Percentiles rank a stretch among this genome's conserved stretches.
These are phyloP conservation scores for Todus mexicanus DNA, from an alignment of 2,797 vertebrate genomes.

Conservation along the genomic window DNA sequence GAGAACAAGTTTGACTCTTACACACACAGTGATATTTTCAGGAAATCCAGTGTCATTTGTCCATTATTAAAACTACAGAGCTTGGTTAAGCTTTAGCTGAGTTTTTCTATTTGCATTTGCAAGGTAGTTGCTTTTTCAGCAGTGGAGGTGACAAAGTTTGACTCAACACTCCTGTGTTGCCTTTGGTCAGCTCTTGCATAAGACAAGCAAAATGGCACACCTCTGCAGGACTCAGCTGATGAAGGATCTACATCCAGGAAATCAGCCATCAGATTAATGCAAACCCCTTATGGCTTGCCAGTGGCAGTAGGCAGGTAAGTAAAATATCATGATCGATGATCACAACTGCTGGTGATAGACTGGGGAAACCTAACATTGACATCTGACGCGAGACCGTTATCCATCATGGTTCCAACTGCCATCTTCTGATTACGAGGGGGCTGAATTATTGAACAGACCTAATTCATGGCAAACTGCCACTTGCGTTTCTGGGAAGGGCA, in stretches of 20 bases:
- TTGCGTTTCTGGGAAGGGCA: neutral
- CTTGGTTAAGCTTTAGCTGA: neutral
- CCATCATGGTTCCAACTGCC: neutral
- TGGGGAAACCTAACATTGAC: neutral
- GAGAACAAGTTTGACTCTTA: neutral
- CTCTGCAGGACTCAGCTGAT: neutral
- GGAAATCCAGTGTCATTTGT: neutral
- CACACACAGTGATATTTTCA: neutral
- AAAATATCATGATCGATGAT: neutral
- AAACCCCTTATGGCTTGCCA: neutral
- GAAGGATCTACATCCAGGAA: neutral
- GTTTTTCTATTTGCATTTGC: neutral
- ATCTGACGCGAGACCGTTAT: neutral
- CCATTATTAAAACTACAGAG: neutral
- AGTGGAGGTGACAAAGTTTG: neutral
- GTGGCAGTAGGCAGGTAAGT: neutral
- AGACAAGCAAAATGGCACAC: neutral
- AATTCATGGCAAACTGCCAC: conserved; percentile 25
- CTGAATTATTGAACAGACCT: conserved; percentile 28
- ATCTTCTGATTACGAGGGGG: neutral
- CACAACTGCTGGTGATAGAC: neutral
- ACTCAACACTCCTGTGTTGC: neutral
- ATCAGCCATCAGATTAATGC: neutral
- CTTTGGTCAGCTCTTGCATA: neutral
- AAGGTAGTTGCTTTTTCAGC: neutral